These are phyloP conservation scores for Bombus consobrinus DNA, from an alignment of 1,140 invertebrate genomes.

Conservation along the genomic window DNA sequence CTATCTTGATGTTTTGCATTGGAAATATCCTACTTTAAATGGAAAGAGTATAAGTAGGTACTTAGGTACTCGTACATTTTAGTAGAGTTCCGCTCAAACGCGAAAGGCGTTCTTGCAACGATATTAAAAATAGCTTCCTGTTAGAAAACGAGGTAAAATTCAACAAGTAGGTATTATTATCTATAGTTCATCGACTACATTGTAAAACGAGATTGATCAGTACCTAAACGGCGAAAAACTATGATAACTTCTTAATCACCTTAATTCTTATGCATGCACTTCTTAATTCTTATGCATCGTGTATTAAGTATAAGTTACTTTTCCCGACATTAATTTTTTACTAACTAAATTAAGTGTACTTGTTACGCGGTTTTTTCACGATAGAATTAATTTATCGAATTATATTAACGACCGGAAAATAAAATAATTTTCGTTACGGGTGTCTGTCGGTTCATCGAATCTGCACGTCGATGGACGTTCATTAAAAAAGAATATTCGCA, in stretches of 20 bases:
- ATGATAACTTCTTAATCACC: not conserved
- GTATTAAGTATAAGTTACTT: too few relatives aligned
- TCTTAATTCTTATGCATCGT: too few relatives aligned
- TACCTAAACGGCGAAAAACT: not conserved
- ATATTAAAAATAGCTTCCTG: not conserved
- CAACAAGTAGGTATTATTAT: too few relatives aligned
- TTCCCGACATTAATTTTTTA: too few relatives aligned
- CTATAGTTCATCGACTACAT: too few relatives aligned
- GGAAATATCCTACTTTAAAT: not conserved
- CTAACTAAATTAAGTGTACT: too few relatives aligned
- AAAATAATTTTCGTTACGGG: not conserved
- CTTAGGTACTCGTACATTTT: too few relatives aligned
- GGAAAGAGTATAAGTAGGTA: too few relatives aligned
- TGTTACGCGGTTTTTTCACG: too few relatives aligned
- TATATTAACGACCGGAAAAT: not conserved
- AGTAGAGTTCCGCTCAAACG: not conserved
- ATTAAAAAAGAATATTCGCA: not conserved
- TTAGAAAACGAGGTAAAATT: not conserved
- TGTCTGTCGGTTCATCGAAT: not conserved
- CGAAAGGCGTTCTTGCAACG: not conserved
- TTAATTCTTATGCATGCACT: too few relatives aligned
- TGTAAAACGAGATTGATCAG: not conserved
- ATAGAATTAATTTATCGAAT: not conserved
- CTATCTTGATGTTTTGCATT: not conserved
- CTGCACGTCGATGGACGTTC: not conserved